Percentiles rank a stretch among this genome's conserved stretches.
Conservation (phyloP, 2,888 invertebrate genomes). For the Watsonalla cultraria region DNA sequence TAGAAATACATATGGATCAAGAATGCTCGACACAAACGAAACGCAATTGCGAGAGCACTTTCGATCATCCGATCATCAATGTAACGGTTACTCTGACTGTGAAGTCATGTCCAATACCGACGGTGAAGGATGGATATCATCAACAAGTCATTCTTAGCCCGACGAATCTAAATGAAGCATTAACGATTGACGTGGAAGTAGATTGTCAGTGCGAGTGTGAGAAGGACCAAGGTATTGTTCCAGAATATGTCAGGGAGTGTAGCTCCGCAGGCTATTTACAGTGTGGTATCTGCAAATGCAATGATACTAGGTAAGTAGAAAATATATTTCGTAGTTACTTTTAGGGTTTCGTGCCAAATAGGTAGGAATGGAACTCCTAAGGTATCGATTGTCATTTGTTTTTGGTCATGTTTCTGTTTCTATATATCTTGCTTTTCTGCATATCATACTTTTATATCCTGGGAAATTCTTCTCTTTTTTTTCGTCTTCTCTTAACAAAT, state of each 20-base stretch:
- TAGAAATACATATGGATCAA: slow-evolving; percentile 34
- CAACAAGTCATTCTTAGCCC: slow-evolving; percentile 52
- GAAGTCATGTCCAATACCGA: slow-evolving; percentile 24
- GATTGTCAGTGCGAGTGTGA: slow-evolving; percentile 89
- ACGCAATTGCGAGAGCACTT: slow-evolving; percentile 29
- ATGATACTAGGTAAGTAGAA: slow-evolving; percentile 48
- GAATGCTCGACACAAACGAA: slow-evolving; percentile 26
- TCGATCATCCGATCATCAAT: slow-evolving; percentile 20
- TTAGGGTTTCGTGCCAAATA: too few species aligned
- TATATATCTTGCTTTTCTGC: too few species aligned
- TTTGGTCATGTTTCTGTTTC: too few species aligned
- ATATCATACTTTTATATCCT: too few species aligned
- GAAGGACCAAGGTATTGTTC: slow-evolving; percentile 34
- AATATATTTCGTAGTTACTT: too few species aligned
- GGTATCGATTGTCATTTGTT: too few species aligned
- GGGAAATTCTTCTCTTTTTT: too few species aligned
- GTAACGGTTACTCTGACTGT: slow-evolving; percentile 37
- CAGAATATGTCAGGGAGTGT: slow-evolving; percentile 50
- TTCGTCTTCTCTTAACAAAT: too few species aligned
- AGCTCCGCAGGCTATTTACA: slow-evolving; percentile 65
- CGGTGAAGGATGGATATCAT: slow-evolving; percentile 6
- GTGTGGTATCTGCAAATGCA: slow-evolving; percentile 83
- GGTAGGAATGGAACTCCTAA: too few species aligned
- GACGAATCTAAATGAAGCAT: slow-evolving; percentile 82
- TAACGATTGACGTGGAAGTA: slow-evolving; percentile 83